Evolutionary conservation across 2,888 invertebrate species (phyloP), one percentile per base, ranked within the genome.

Genomic region (Tupiocoris notatus): DNA sequence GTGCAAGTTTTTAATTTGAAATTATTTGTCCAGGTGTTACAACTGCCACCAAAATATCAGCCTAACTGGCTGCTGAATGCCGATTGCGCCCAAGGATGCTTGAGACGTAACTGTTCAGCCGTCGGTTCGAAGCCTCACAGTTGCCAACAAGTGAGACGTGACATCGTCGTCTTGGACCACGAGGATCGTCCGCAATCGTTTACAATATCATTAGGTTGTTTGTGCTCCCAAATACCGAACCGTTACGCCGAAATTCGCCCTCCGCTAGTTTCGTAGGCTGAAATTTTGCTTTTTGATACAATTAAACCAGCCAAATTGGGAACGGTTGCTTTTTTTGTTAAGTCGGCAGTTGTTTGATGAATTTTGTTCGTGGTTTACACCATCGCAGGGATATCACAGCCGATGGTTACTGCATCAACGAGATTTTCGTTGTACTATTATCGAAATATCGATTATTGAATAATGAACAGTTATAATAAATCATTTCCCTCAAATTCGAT

Each of bases 11-110:
- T 54, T 54, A 12, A 12, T 12, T 54, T 7, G 12, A n/a, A 6
- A 59, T 39, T 65, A 39, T 39, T 39, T 17, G 3, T 20, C 9
- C 59, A 71, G 75, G 57, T 77, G n/a, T 24, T 77, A 22, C 66
- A 68, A 23, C 18, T 77, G 3, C 77, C 74, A 12, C 77, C 77
- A 6, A 74, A 74, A 17, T 75, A 63, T 57, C 20, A 67, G 3
- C 77, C 77, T 22, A 67, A 67, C 25, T 61, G 67, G 57, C 23
- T 77, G 24, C 59, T 77, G 25, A 74, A 75, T 21, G 77, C 74
- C 24, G 58, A 74, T 18, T 77, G 77, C 57, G 54, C 68, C 25
- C 20, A 56, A 9, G 74, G 62, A 25, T 77, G 77, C 54, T 62
- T 68, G 1, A 54, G 67, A 18, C 62, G 57, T n/a, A 25, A 17